A percentile compares a stretch with the other conserved stretches of the same genome.
Conservation (phyloP, 1,140 invertebrate species). For the Leptestheria dahalacensis region DNA sequence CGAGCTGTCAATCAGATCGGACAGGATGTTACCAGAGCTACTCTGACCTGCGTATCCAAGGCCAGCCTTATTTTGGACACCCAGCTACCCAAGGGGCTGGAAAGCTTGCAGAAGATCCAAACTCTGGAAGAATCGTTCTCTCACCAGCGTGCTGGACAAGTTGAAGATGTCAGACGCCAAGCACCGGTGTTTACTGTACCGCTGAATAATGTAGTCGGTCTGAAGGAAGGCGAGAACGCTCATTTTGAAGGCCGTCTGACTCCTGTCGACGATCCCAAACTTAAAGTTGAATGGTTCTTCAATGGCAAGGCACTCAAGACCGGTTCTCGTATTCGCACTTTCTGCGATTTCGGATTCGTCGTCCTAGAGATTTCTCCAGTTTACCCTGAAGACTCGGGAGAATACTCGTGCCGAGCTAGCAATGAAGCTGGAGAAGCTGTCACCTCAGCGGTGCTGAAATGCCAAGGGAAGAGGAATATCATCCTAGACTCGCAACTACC, state of each 20-base stretch:
- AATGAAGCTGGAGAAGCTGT: slow-evolving; percentile 79
- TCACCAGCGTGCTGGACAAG: slow-evolving; percentile 47
- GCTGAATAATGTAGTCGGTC: slow-evolving; percentile 66
- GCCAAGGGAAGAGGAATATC: slow-evolving; percentile 68
- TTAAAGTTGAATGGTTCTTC: slow-evolving; percentile 89
- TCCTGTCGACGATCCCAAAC: slow-evolving; percentile 83
- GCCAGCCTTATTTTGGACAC: slow-evolving; percentile 85
- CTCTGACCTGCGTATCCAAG: slow-evolving; percentile 72
- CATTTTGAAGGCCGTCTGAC: slow-evolving; percentile 88
- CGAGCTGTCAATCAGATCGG: slow-evolving; percentile 81
- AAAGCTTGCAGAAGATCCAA: slow-evolving; percentile 81
- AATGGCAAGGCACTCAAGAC: slow-evolving; percentile 78
- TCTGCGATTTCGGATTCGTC: slow-evolving; percentile 90
- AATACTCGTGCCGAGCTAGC: slow-evolving; percentile 77
- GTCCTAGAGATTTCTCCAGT: slow-evolving; percentile 85
- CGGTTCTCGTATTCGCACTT: slow-evolving; percentile 78
- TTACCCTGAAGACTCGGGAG: slow-evolving; percentile 86
- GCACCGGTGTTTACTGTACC: slow-evolving; percentile 84
- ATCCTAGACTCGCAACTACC: slow-evolving; percentile 81
- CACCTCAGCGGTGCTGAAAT: slow-evolving; percentile 77
- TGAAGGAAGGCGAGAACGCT: slow-evolving; percentile 77
- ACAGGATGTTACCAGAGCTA: slow-evolving; percentile 70
- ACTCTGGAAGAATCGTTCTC: slow-evolving; percentile 61
- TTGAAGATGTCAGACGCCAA: slow-evolving; percentile 52
- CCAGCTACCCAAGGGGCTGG: slow-evolving; percentile 86